Evolutionary conservation across 1,140 invertebrate species (phyloP), one percentile per base, ranked within the genome.

Genomic region (Pemphigus obesinymphae): DNA sequence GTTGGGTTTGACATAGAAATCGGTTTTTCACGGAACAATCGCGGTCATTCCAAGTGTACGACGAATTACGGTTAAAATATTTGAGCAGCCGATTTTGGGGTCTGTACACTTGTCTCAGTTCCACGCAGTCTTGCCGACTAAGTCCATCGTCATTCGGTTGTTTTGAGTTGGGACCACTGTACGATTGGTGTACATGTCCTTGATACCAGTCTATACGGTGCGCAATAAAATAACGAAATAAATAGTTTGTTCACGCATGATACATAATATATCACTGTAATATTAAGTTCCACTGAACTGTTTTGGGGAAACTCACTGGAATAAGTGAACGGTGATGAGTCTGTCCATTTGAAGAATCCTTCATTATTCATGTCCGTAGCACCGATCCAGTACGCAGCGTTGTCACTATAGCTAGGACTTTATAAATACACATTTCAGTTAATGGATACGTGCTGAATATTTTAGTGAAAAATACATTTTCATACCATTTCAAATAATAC

Each of bases 111-210:
- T 91, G 86, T 13, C 93, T 87, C 3, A 93, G 87, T 86, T 95
- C 93, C 29, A 95, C 91, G 86, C 93, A 95, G 86, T 94, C 92
- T 86, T 94, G 92, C 0, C 90, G 89, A 45, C 92, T 92, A 4
- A 92, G 88, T 0, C 93, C 93, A 84, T 95, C 93, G 86, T 94
- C 93, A 86, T 93, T 94, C 0, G 93, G 93, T 86, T 95, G 93
- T 45, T 89, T 87, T 83, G 91, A 91, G 85, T 91, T 91, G 83
- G 90, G 88, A 0, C 89, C 89, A 82, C 89, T 88, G 63, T 90
- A 86, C 10, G 87, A 83, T 92, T 92, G 94, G 15, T 80, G 76
- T 20, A 80, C 17, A 23, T 80, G 55, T 0, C 93, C 93, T 7
- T 91, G 90, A 87, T 94, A 94, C 93, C 93, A 95, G 86, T 94